phyloP scores from a whole-genome alignment of 2,113 vertebrate genomes.

The Chamaetylas fuelleborni region DNA sequence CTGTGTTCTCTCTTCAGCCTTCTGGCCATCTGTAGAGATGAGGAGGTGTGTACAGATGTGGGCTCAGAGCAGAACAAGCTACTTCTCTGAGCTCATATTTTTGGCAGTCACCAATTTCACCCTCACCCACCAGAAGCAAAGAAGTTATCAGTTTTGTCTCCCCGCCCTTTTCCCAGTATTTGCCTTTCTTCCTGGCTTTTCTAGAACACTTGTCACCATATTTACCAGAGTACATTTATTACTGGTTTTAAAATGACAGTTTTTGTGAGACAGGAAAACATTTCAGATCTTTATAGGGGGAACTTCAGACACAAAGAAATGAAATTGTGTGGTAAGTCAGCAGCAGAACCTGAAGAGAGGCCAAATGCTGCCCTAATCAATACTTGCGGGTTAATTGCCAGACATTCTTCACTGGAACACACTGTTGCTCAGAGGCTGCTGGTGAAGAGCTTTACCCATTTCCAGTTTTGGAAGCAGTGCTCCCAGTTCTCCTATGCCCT shows the following conservation, averaged over 20 bases:
- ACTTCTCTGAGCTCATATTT: slow-evolving; percentile 55
- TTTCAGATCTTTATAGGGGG: neutral
- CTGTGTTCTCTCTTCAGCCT: slow-evolving; percentile 63
- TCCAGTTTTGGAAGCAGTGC: neutral
- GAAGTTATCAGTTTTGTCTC: slow-evolving; percentile 17
- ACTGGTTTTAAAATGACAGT: neutral
- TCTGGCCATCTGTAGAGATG: slow-evolving; percentile 64
- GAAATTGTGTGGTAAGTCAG: neutral
- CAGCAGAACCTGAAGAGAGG: neutral
- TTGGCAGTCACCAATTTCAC: slow-evolving; percentile 58
- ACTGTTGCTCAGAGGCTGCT: neutral
- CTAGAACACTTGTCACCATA: slow-evolving; percentile 18
- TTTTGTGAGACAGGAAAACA: neutral
- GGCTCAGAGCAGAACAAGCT: slow-evolving; percentile 53
- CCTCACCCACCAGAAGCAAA: slow-evolving; percentile 58
- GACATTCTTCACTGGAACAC: neutral
- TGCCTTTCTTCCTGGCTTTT: slow-evolving; percentile 30
- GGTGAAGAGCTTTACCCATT: neutral
- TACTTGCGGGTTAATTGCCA: neutral
- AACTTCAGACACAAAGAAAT: neutral
- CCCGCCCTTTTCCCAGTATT: neutral
- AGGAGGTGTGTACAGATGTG: slow-evolving; percentile 66
- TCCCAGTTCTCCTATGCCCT: neutral
- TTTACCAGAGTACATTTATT: neutral
- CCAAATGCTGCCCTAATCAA: neutral